Evolutionary conservation across 2,888 invertebrate genomes (phyloP), one percentile per base, ranked within the genome.

Genomic region (Eilema caniola): DNA sequence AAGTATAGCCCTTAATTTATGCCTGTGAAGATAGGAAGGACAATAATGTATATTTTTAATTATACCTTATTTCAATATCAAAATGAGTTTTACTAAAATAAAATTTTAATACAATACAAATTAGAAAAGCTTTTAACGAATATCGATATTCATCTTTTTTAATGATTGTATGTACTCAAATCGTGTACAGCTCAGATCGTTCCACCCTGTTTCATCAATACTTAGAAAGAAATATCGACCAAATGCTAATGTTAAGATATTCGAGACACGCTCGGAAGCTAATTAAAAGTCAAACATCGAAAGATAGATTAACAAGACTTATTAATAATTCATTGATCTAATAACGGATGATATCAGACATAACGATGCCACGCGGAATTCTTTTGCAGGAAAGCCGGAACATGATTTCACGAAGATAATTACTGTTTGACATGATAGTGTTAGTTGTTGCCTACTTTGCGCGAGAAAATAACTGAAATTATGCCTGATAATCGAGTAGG

Each of bases 311-410:
- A 47, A 11, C 24, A 16, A 57, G 61, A 63, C 23, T 25, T 23
- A 67, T 80, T 47, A 72, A 80, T 80, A 70, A 80, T 82, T 75
- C 67, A 80, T 66, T 69, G n/a, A 61, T 64, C 59, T 62, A 47
- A 28, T 71, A 71, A 71, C 69, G 64, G 65, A 71, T 25, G 28
- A 12, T 33, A 67, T 63, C 4, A 7, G 69, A 70, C 41, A 73
- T 62, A 66, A 61, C 68, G 61, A 57, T 69, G 24, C 57, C 63
- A 67, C 71, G 62, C 57, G 69, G 60, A 74, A 82, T 78, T 81
- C 74, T 73, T 76, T 59, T 57, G 57, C 62, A 72, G 70, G 71
- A 83, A 82, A 78, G 73, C 66, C 77, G 74, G 80, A 78, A 77
- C 80, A 68, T 47, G 60, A 70, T 71, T 74, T 72, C 71, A 64